Base-by-base conservation (phyloP, 2,797 vertebrate genomes). In the Microchirus variegatus region DNA sequence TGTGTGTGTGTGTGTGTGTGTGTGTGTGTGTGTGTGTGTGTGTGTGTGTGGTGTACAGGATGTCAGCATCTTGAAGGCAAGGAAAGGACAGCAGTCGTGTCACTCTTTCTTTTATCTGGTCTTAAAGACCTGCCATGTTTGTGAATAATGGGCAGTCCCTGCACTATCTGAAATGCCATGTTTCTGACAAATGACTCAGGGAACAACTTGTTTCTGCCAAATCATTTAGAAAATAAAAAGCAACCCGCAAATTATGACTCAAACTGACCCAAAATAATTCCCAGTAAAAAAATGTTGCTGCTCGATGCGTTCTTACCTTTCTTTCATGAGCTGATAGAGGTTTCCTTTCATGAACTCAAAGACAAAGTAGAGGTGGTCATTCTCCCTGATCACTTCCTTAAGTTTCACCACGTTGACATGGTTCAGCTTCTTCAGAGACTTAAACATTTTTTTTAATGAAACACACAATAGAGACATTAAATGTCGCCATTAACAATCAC, bases 291-390 rank as follows among this genome's bases (percentile, higher is more conserved):
- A 55, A 2, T 17, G 4, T 55, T 43, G n/a, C 22, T 0, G 63
- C 14, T 2, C 22, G 22, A 22, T 5, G 22, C 5, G 22, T 14
- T 70, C 87, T 72, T 92, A 99, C 97, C 97, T 95, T 89, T 98
- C 96, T 85, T 98, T 99, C 97, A 99, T 99, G 53, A 99, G 93
- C 81, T 99, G 97, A 85, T 99, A 99, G 48, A 99, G 95, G 70
- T 99, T 99, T 88, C 99, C 97, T 89, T 99, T 99, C 98, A 99
- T 99, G 82, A 98, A 99, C 80, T 99, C 98, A 90, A 99, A 99
- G 57, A 99, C 92, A 90, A 99, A 99, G 91, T 98, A 99, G 70
- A 99, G 95, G 60, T 98, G 95, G 81, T 99, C 96, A 63, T 98
- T 98, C 91, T 99, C 98, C 89, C 97, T 87, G 88, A 99, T 98